phyloP scores from a whole-genome alignment of 1,140 invertebrate species.

The Mycetomoellerius zeteki region DNA sequence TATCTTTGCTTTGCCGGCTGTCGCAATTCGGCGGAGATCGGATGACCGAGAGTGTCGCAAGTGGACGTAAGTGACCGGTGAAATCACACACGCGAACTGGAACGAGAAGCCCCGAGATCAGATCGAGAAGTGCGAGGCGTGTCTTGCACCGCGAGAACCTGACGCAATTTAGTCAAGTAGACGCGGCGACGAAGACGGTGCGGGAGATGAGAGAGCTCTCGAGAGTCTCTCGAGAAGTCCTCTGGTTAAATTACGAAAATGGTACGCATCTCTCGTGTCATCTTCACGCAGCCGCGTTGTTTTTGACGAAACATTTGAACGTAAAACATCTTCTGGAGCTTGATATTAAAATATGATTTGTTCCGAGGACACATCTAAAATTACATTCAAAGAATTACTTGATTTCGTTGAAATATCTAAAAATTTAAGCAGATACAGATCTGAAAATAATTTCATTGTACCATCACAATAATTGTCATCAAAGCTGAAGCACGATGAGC shows the following conservation, averaged over 20 bases:
- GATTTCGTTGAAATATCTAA: too few species aligned
- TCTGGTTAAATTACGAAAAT: neutral
- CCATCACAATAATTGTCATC: too few species aligned
- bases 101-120: slow-evolving; percentile 65
- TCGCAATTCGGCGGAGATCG: slow-evolving; percentile 65
- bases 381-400: neutral
- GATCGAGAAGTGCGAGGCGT: slow-evolving; percentile 59
- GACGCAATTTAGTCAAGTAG: slow-evolving; percentile 56
- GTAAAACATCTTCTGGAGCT: neutral
- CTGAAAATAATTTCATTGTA: too few species aligned
- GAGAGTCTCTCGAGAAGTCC: neutral
- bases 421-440: too few species aligned
- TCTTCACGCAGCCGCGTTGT: neutral
- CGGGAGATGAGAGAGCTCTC: slow-evolving; percentile 34
- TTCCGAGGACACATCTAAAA: neutral
- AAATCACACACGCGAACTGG: slow-evolving; percentile 70
- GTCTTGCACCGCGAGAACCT: slow-evolving; percentile 34
- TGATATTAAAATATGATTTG: neutral
- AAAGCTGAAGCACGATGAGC: too few species aligned
- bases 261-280: neutral
- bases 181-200: slow-evolving; percentile 26
- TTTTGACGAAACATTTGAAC: neutral
- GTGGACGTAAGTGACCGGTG: slow-evolving; percentile 50
- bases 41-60: slow-evolving; percentile 27
- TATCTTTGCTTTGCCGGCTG: slow-evolving; percentile 45